These are phyloP conservation scores for Atlantisia rogersi DNA, from an alignment of 2,113 vertebrate genomes.

Conservation along the genomic window DNA sequence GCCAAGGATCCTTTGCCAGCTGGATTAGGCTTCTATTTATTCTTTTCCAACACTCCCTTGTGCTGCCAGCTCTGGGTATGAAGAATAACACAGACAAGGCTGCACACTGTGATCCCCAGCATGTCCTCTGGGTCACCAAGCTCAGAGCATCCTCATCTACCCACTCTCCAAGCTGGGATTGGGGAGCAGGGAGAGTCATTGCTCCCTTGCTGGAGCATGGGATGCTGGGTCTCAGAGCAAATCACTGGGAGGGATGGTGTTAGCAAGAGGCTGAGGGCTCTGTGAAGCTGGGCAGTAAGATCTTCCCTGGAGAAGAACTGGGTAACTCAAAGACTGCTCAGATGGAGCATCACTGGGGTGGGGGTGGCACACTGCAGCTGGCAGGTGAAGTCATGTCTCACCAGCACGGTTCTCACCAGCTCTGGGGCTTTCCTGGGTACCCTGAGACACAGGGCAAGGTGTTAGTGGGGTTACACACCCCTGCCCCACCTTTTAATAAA, in stretches of 20 bases:
- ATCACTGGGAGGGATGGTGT: background rate
- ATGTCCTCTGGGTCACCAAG: background rate
- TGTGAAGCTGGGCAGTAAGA: background rate
- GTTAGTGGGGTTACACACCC: background rate
- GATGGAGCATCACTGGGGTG: background rate
- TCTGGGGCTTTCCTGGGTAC: background rate
- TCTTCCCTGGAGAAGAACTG: background rate
- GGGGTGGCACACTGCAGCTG: background rate
- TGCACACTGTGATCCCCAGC: rapidly evolving
- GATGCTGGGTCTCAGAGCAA: background rate
- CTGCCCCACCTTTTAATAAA: background rate
- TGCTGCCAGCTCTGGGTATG: background rate
- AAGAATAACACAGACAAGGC: background rate
- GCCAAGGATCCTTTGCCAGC: conserved; percentile 2
- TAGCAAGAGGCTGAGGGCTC: background rate
- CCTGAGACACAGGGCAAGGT: background rate
- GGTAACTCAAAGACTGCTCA: background rate
- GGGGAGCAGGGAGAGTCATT: background rate
- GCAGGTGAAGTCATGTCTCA: background rate
- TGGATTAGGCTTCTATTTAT: background rate
- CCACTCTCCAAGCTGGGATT: rapidly evolving
- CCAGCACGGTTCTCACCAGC: background rate
- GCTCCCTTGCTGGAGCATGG: background rate
- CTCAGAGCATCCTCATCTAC: background rate
- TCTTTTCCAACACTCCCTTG: background rate